A percentile compares a stretch with the other conserved stretches of the same genome.
Evolutionary conservation across 30 jellyfish, hydroid and myxozoan genomes (phyloP).

Genomic region (Turritopsis rubra): DNA sequence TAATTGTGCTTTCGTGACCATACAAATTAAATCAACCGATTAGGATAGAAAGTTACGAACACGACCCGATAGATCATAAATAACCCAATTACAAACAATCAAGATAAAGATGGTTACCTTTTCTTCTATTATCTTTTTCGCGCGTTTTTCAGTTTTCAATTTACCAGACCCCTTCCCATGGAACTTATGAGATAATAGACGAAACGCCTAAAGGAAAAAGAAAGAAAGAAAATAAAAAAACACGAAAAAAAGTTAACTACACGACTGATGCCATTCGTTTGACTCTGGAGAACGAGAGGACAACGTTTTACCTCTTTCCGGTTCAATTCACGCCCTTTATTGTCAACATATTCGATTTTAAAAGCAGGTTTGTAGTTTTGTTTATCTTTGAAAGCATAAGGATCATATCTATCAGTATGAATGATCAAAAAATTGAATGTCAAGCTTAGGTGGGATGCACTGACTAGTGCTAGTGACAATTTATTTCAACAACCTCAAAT

Average conservation of each 20-base stretch:
- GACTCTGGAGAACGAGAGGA: too few relatives aligned
- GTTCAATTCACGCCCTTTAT: constrained; percentile 67
- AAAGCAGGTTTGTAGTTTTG: constrained; percentile 79
- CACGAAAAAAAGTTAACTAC: neutral
- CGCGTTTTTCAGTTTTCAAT: constrained; percentile 88
- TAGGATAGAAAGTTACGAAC: too few relatives aligned
- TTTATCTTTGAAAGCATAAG: constrained; percentile 92
- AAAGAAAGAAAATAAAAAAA: neutral
- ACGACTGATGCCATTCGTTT: neutral
- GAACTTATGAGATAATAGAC: constrained; percentile 85
- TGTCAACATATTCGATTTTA: constrained; percentile 87
- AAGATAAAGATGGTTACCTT: constrained; percentile 41
- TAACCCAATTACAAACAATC: too few relatives aligned
- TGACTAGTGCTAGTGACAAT: neutral
- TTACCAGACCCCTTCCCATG: constrained; percentile 99
- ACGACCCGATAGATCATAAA: too few relatives aligned
- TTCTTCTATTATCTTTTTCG: constrained; percentile 75
- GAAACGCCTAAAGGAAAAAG: constrained; percentile 64
- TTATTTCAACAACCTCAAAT: neutral
- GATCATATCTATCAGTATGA: constrained; percentile 63
- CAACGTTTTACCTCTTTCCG: constrained; percentile 73
- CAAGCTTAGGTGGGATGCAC: neutral
- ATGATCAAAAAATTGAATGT: neutral
- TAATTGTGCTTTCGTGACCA: too few relatives aligned
- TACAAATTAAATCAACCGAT: too few relatives aligned